Conservation (phyloP, 2,797 vertebrate species). For the Phataginus tetradactyla region DNA sequence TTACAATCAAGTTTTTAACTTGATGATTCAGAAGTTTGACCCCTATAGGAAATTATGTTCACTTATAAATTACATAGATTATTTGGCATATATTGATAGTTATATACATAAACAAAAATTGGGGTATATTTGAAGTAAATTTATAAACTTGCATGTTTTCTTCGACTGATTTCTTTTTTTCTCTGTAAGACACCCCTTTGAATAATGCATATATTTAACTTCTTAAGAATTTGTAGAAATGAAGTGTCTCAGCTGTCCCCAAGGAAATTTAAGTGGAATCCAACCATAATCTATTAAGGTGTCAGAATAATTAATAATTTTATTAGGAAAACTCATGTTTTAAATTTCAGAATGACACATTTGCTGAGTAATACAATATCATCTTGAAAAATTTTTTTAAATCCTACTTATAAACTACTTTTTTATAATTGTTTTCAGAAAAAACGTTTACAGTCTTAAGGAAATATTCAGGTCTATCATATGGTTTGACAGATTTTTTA, state of each 20-base stretch:
- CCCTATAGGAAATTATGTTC: constrained; percentile 55
- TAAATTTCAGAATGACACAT: constrained; percentile 71
- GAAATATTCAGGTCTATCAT: constrained; percentile 91
- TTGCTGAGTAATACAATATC: constrained; percentile 68
- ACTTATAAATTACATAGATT: constrained; percentile 43
- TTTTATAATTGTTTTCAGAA: constrained; percentile 84
- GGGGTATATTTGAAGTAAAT: constrained; percentile 72
- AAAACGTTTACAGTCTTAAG: constrained; percentile 89
- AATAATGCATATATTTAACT: constrained; percentile 51
- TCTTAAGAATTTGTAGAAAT: constrained; percentile 78
- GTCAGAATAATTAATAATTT: constrained; percentile 58
- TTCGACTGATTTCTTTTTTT: constrained; percentile 1
- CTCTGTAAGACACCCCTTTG: constrained; percentile 74
- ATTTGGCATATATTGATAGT: constrained; percentile 65
- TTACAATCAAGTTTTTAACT: constrained; percentile 71
- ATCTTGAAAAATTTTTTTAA: constrained; percentile 80
- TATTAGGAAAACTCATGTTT: constrained; percentile 65
- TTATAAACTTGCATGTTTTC: constrained; percentile 67
- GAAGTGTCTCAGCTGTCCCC: constrained; percentile 76
- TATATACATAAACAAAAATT: constrained; percentile 77
- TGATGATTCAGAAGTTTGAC: constrained; percentile 59
- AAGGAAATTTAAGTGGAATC: constrained; percentile 63
- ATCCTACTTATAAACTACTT: constrained; percentile 77
- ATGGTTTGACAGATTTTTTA: constrained; percentile 91
- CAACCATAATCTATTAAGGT: constrained; percentile 68